phyloP scores from a whole-genome alignment of 30 jellyfish, hydroid and myxozoan genomes.

The Aurelia aurita region DNA sequence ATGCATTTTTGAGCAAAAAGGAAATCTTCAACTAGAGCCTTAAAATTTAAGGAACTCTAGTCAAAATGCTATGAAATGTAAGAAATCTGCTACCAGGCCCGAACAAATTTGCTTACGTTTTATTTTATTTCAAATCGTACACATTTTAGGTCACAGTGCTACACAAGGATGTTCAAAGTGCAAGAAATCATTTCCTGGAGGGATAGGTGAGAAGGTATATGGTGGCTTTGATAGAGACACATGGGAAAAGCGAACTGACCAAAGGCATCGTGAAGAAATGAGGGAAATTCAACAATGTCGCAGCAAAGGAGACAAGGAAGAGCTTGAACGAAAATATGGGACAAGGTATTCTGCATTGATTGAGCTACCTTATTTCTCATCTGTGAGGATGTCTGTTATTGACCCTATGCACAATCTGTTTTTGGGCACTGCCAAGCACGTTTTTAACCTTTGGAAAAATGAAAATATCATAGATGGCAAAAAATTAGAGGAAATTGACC shows the following conservation, averaged over 20 bases:
- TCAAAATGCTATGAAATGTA: no score
- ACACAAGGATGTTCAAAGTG: constrained; percentile 51
- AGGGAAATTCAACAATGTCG: neutral
- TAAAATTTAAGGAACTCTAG: no score
- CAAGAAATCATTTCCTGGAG: constrained; percentile 46
- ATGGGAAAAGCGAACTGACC: constrained; percentile 34
- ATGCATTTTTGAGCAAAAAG: no score
- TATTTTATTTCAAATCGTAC: neutral
- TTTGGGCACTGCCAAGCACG: neutral
- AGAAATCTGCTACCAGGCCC: no score
- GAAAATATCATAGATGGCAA: neutral
- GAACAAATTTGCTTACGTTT: no score
- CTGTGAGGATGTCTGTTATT: constrained; percentile 26
- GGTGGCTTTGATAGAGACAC: constrained; percentile 33
- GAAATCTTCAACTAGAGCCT: no score
- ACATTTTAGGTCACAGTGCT: constrained; percentile 12
- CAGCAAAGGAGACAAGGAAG: constrained; percentile 17
- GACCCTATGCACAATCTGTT: constrained; percentile 53
- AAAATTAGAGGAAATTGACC: no score
- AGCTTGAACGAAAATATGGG: neutral
- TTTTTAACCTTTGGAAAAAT: no score
- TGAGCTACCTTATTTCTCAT: constrained; percentile 26
- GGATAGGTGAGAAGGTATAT: neutral
- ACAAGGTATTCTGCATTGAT: constrained; percentile 35
- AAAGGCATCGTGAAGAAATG: constrained; percentile 33